Conservation (phyloP, 53 echinoderm and acorn worm genomes). For the Holothuria leucospilota region DNA sequence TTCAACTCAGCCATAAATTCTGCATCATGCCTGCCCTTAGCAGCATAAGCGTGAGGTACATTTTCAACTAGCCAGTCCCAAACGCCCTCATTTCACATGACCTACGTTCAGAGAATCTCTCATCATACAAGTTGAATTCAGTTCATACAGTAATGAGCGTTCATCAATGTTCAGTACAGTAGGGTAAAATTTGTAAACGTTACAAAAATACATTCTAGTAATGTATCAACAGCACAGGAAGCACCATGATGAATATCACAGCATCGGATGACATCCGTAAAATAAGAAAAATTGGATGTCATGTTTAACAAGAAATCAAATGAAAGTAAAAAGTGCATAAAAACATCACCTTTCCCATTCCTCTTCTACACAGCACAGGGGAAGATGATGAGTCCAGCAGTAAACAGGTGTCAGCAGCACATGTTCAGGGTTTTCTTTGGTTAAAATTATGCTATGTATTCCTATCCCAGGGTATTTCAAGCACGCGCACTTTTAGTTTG, state of each 20-base stretch:
- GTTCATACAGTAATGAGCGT: background rate
- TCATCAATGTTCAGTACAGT: background rate
- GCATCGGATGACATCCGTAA: background rate
- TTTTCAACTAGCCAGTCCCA: background rate
- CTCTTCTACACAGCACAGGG: too few species aligned
- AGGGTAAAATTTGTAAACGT: background rate
- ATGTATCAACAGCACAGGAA: conserved; percentile 16
- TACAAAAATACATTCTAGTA: conserved; percentile 5
- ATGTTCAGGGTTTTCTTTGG: too few species aligned
- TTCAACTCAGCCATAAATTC: background rate
- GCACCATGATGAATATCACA: conserved; percentile 21
- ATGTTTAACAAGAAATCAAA: too few species aligned
- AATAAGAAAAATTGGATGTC: background rate
- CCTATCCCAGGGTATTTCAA: too few species aligned
- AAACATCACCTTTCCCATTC: too few species aligned
- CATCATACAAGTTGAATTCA: background rate
- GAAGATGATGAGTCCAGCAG: too few species aligned
- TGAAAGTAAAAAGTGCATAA: too few species aligned
- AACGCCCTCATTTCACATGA: background rate
- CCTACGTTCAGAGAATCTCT: background rate
- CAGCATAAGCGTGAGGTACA: background rate
- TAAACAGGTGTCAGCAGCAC: too few species aligned
- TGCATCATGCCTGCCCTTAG: conserved; percentile 1
- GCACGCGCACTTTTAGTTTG: too few species aligned
- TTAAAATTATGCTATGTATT: too few species aligned